Evolutionary conservation across 2,113 vertebrate species (phyloP), one percentile per base, ranked within the genome.

Genomic region (Cygnus buccinator): DNA sequence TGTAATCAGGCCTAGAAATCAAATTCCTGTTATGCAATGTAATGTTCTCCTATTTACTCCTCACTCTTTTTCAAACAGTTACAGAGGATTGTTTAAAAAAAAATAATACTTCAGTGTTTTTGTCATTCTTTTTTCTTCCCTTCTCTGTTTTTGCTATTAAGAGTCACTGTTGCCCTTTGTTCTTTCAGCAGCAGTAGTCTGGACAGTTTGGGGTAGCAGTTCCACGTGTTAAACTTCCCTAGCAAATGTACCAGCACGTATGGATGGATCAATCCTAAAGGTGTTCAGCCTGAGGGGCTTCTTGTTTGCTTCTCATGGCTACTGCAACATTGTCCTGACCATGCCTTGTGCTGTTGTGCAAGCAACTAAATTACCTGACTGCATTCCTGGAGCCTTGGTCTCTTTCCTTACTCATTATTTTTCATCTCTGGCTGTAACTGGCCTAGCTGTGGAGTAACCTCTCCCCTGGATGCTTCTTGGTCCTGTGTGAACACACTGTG

Each of bases 61-160:
- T 59, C 10, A 2, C 5, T 22, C 12, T 35, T 52, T 89, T 82
- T 73, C 44, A 59, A 55, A 13, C 22, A n/a, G 21, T 61, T 37
- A 29, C 43, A 63, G 82, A 23, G 26, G 46, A 62, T 70, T 82
- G n/a, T 20, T 43, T 20, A 26, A 79, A 76, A 13, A 48, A 48
- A 6, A 0, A 7, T 35, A 43, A 44, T 46, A 6, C 37, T 52
- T 57, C 11, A 11, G 10, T 66, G 37, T 58, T 93, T 73, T 72
- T 95, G 55, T 70, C 16, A 2, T 37, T 76, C 70, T 57, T 39
- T 71, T 54, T 39, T 21, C 39, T 18, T 88, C 35, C 7, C 25
- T n/a, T 66, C 72, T 73, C 86, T 96, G 83, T 28, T 96, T 96
- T 94, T 86, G 76, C 79, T 61, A 5, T 95, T 79, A 84, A 65